phyloP scores from a whole-genome alignment of 2,797 vertebrate species.

The Squalus acanthias region DNA sequence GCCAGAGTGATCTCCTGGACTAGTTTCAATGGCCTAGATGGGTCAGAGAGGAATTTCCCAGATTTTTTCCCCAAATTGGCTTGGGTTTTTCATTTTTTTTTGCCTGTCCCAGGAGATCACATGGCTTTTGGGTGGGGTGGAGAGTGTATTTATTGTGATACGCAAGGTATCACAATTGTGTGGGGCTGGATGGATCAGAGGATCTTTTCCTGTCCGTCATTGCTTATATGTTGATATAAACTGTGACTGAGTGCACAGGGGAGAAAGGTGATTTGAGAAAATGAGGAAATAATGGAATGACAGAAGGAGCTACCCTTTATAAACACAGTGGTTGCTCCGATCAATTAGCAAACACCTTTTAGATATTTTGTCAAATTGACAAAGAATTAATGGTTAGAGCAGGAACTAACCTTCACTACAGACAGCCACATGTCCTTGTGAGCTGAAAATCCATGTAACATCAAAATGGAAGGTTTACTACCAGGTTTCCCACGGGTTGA shows the following conservation, averaged over 20 bases:
- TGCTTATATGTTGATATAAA: no score
- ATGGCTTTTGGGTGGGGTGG: neutral
- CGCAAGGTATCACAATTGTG: neutral
- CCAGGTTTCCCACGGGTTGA: slow-evolving; percentile 72
- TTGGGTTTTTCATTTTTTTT: neutral
- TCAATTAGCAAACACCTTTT: neutral
- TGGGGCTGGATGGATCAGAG: neutral
- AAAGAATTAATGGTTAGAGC: neutral
- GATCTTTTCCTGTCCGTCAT: neutral
- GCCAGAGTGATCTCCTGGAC: no score
- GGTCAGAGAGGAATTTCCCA: neutral
- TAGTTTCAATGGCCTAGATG: neutral
- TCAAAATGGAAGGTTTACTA: slow-evolving; percentile 69
- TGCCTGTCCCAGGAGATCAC: neutral
- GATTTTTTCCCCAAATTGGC: neutral
- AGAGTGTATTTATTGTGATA: neutral
- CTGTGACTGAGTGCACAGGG: neutral
- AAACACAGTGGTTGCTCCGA: neutral
- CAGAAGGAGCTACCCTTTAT: neutral
- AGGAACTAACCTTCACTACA: slow-evolving; percentile 68
- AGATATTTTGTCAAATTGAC: neutral
- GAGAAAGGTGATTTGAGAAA: neutral
- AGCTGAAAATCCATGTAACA: slow-evolving; percentile 91
- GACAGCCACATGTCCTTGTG: slow-evolving; percentile 92
- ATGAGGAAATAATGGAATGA: neutral